Evolutionary conservation across 2,797 vertebrate genomes (phyloP).

Genomic region (Bryconaethiops microstoma): DNA sequence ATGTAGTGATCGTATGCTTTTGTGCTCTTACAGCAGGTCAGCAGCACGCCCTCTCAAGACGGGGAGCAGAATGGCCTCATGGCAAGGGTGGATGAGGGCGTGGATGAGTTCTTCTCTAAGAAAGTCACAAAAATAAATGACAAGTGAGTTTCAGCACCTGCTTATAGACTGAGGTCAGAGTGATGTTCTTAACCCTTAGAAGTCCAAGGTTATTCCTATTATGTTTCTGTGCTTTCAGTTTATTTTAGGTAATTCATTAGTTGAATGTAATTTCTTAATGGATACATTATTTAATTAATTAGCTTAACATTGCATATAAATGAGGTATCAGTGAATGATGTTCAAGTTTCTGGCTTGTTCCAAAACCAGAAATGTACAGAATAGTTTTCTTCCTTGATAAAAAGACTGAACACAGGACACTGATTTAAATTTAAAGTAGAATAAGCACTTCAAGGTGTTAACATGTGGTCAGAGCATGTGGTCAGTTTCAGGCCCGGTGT

Average conservation of each 20-base stretch:
- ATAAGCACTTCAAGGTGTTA: neutral
- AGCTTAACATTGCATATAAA: neutral
- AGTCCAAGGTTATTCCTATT: neutral
- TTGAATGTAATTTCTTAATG: neutral
- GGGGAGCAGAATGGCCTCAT: slow-evolving; percentile 95
- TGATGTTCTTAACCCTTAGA: neutral
- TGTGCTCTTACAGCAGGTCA: slow-evolving; percentile 75
- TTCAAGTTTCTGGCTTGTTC: too few species aligned
- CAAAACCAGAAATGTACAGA: too few species aligned
- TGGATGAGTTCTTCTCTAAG: slow-evolving; percentile 97
- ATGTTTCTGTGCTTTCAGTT: neutral
- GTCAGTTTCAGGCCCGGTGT: neutral
- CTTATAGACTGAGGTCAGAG: neutral
- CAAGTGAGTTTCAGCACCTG: slow-evolving; percentile 80
- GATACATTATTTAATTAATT: too few species aligned
- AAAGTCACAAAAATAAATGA: slow-evolving; percentile 93
- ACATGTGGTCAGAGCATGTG: neutral
- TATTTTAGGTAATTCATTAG: neutral
- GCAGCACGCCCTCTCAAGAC: slow-evolving; percentile 79
- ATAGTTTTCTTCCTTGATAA: too few species aligned
- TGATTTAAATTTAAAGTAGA: neutral
- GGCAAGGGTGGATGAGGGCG: slow-evolving; percentile 95
- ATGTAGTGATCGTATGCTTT: neutral
- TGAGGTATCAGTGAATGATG: neutral
- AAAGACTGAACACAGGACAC: too few species aligned